Base-by-base conservation (phyloP, 2,888 invertebrate genomes). In the Trissolcus brochymenae region DNA sequence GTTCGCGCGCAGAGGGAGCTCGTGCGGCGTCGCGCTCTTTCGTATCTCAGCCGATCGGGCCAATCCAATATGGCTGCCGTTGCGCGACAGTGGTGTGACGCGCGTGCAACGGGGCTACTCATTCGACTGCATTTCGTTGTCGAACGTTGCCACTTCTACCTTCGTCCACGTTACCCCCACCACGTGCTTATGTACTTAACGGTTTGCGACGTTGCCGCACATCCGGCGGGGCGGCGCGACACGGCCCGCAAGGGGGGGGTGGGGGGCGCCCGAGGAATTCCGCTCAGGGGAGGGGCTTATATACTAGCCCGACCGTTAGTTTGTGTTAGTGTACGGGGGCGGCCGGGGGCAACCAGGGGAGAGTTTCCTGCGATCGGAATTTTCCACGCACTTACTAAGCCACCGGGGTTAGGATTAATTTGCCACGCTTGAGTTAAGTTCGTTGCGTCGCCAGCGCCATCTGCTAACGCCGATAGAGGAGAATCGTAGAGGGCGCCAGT, bases 201-300 rank as follows among this genome's bases (percentile, higher is more conserved):
- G 84, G 85, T 84, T 82, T 88, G 88, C 88, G 85, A 88, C 85
- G 88, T 88, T 88, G 88, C 88, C 88, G 85, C 82, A 86, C 84
- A 85, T 87, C 87, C 87, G 86, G 85, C 86, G 82, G 56, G 57
- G 72, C 78, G 66, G 61, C 61, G 50, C 19, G 25, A 25, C 25
- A 25, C 3, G 17, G 29, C 50, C 11, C 21, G n/a, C 14, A 21
- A n/a, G 41, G 56, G 11, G 25, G 46, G 43, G 46, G 25, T 21
- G 81, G 87, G 84, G 85, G 87, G 86, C 85, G 11, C 82, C 68
- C 70, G 71, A 67, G 55, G 73, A 57, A 80, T 81, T 84, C 81
- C 80, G 70, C 65, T 29, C 16, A 59, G 56, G 73, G 81, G 85
- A 84, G 85, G 85, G 85, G 83, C 80, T 67, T 82, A 82, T 84